Evolutionary conservation across 2,888 invertebrate genomes (phyloP), one percentile per base, ranked within the genome.

Genomic region (Pharmacophagus antenor): DNA sequence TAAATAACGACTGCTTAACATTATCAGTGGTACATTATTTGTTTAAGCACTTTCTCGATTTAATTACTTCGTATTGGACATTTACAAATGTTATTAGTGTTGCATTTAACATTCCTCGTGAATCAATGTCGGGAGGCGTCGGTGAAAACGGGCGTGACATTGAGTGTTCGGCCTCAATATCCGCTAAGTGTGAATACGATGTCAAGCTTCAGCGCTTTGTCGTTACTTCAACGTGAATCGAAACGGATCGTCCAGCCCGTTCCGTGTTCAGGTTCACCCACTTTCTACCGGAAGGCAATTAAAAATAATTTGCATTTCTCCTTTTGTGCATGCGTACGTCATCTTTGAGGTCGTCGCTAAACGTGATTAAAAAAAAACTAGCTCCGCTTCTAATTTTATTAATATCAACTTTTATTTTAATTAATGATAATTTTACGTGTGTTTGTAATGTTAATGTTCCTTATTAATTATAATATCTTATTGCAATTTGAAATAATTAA

Each of bases 261-360:
- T 79, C 71, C 72, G 70, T 80, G 81, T 84, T 82, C 80, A 79
- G 80, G 80, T 83, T 84, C 85, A 85, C 84, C 84, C 76, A 86
- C 87, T 88, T 88, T 88, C 88, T 88, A 88, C 88, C 85, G 85
- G 87, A 88, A 84, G 76, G 83, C 84, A 86, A 86, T 88, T 87
- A 88, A 87, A 88, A 85, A 82, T 82, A 77, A 86, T 87, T 83
- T 87, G 82, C 87, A 87, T 87, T 87, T 87, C 85, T 85, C 84
- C 82, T 79, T 82, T 78, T 81, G 76, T 74, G 71, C 68, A 72
- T 71, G 76, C 79, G 78, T 72, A 80, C 66, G 44, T 42, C 31
- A 56, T 52, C 75, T 76, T 67, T 70, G 70, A 71, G 69, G 75
- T 72, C 78, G 56, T 48, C 54, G 50, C 56, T 72, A 65, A 64